phyloP scores from a whole-genome alignment of 2,888 invertebrate species.

The Zeuzera pyrina region DNA sequence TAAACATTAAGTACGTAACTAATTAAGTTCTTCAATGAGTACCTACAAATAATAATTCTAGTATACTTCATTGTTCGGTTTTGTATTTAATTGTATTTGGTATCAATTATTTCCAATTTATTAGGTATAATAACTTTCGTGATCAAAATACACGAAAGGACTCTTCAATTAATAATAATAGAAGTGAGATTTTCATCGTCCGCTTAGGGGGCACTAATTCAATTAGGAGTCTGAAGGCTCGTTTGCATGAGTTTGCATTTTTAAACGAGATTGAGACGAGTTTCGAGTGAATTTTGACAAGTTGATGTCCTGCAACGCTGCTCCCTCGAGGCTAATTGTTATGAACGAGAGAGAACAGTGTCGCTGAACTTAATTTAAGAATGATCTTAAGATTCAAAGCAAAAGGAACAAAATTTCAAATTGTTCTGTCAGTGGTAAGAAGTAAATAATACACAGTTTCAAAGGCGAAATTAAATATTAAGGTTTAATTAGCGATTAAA shows the following conservation, averaged over 20 bases:
- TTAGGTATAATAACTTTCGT: not conserved
- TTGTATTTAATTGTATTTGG: not conserved
- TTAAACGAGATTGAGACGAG: conserved; percentile 51
- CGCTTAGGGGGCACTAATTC: conserved; percentile 58
- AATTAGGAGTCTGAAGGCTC: conserved; percentile 57
- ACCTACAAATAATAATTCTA: too few species aligned
- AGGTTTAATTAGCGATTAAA: too few species aligned
- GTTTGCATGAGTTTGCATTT: conserved; percentile 72
- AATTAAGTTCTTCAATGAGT: too few species aligned
- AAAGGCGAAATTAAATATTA: too few species aligned
- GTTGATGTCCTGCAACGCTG: conserved; percentile 34
- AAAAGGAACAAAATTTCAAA: too few species aligned
- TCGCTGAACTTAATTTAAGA: conserved; percentile 1
- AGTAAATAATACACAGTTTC: too few species aligned
- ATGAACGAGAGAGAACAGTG: not conserved
- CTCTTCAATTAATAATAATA: conserved; percentile 54
- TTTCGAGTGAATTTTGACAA: conserved; percentile 50
- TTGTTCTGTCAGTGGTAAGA: too few species aligned
- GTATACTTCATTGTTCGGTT: too few species aligned
- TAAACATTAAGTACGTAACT: too few species aligned
- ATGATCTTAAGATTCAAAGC: too few species aligned
- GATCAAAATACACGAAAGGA: conserved; percentile 24
- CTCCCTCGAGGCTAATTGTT: conserved; percentile 24
- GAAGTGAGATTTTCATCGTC: conserved; percentile 48
- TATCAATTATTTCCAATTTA: not conserved